These are phyloP conservation scores for Limnephilus marmoratus DNA, from an alignment of 2,888 invertebrate species.

Conservation along the genomic window DNA sequence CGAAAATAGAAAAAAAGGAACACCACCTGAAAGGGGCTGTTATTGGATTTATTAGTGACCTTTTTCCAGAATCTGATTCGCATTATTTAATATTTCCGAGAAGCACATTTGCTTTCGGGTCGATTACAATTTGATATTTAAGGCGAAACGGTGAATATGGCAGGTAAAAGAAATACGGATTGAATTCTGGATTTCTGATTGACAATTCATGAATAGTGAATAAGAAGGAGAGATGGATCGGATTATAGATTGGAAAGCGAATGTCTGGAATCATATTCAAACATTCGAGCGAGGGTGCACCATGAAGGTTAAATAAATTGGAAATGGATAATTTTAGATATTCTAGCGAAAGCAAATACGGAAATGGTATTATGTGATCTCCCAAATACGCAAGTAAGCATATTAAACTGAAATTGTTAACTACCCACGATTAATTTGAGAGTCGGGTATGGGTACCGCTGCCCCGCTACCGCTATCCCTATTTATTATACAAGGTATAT, in stretches of 20 bases:
- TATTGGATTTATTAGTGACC: slow-evolving; percentile 46
- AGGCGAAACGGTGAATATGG: slow-evolving; percentile 22
- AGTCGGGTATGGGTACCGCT: no score
- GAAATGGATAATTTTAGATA: background rate
- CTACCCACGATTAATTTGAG: no score
- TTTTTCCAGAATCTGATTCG: slow-evolving; percentile 32
- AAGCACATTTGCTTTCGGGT: slow-evolving; percentile 27
- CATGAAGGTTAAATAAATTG: background rate
- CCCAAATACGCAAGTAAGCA: background rate
- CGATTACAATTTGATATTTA: slow-evolving; percentile 41
- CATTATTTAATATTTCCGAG: slow-evolving; percentile 20
- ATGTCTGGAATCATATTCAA: background rate
- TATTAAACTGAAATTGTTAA: no score
- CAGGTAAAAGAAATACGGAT: slow-evolving; percentile 17
- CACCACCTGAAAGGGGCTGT: background rate
- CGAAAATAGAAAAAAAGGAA: background rate
- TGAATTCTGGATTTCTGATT: slow-evolving; percentile 34
- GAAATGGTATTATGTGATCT: background rate
- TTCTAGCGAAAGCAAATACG: background rate
- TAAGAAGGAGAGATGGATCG: background rate
- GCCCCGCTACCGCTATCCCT: no score
- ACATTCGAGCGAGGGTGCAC: background rate
- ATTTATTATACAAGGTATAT: no score
- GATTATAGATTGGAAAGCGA: slow-evolving; percentile 12
- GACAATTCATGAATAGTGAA: slow-evolving; percentile 24